phyloP scores from a whole-genome alignment of 2,797 vertebrate species.

The Pitangus sulphuratus region DNA sequence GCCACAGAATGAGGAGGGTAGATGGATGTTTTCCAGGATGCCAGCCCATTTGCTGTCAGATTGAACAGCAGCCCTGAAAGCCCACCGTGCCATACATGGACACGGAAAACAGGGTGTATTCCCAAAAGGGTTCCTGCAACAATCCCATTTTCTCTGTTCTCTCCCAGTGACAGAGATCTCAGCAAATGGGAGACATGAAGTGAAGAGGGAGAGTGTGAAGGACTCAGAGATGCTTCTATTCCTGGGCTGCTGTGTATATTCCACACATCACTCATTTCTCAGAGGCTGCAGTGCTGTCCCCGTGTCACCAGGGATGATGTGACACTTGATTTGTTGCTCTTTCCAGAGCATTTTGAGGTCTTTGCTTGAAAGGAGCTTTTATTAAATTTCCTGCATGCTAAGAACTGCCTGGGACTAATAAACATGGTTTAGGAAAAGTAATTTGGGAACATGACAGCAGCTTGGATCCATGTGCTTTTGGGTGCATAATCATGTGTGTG shows the following conservation, averaged over 20 bases:
- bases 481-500: rapidly evolving
- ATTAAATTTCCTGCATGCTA: slow-evolving; percentile 45
- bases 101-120: rapidly evolving
- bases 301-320: background rate
- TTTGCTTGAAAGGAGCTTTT: slow-evolving; percentile 60
- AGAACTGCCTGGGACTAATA: slow-evolving; percentile 51
- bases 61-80: background rate
- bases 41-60: rapidly evolving
- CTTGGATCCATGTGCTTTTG: background rate
- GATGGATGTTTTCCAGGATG: background rate
- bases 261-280: background rate
- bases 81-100: rapidly evolving
- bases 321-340: slow-evolving; percentile 35
- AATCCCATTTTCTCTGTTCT: background rate
- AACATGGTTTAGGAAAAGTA: slow-evolving; percentile 28
- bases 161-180: background rate
- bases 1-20: background rate
- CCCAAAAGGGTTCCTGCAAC: background rate
- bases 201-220: background rate
- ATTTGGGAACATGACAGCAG: slow-evolving; percentile 36
- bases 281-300: background rate
- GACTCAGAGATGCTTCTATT: background rate
- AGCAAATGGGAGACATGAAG: background rate
- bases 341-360: slow-evolving; percentile 32
- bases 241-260: background rate